Conservation (phyloP, 2,113 vertebrate species). For the Lota lota region DNA sequence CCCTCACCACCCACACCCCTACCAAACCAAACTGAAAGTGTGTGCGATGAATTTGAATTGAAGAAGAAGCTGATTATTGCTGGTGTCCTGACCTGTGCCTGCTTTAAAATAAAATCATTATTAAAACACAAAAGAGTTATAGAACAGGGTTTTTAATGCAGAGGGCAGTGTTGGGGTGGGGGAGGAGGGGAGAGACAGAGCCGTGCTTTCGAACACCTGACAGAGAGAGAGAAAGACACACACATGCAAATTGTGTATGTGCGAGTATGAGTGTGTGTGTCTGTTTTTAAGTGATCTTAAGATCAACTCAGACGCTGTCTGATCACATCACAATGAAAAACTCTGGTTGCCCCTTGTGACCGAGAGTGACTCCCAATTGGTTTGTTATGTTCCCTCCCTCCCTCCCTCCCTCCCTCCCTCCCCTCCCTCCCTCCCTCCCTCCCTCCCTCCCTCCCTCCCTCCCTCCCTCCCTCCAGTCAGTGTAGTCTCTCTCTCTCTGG, state of each 20-base stretch:
- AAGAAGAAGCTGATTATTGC: too few species aligned
- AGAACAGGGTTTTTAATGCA: neutral
- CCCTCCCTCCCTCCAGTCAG: neutral
- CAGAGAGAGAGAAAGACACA: neutral
- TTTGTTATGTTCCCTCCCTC: neutral
- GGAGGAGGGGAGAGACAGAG: neutral
- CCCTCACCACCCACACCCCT: too few species aligned
- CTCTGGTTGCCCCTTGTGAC: neutral
- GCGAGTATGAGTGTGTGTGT: neutral
- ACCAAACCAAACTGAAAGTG: too few species aligned
- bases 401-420: neutral
- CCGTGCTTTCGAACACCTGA: neutral
- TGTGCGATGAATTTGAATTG: too few species aligned
- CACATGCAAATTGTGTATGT: neutral
- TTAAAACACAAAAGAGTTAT: too few species aligned
- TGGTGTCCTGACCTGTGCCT: too few species aligned
- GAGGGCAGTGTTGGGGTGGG: neutral
- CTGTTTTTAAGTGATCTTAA: conserved; percentile 30
- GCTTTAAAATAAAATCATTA: too few species aligned
- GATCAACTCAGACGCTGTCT: conserved; percentile 26
- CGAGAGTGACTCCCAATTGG: neutral
- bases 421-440: neutral
- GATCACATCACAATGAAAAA: conserved; percentile 25
- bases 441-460: neutral
- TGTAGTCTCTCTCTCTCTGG: conserved; percentile 5